Percentiles rank a stretch among this genome's conserved stretches.
These are phyloP conservation scores for Arctia plantaginis DNA, from an alignment of 2,888 invertebrate species.

Conservation along the genomic window DNA sequence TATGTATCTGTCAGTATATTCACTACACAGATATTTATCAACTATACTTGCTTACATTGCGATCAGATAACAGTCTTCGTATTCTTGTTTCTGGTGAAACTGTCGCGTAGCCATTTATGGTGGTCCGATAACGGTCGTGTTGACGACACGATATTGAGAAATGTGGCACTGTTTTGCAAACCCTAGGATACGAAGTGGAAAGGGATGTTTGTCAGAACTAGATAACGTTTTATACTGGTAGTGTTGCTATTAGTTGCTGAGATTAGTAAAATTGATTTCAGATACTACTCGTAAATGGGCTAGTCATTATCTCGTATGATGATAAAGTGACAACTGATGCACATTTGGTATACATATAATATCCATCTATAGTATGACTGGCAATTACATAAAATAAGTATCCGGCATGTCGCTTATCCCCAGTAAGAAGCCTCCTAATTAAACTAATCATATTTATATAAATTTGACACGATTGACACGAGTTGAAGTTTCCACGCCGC, in stretches of 20 bases:
- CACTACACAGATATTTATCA: background rate
- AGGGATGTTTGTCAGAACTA: conserved; percentile 24
- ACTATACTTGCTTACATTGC: conserved; percentile 52
- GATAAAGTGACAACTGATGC: no score
- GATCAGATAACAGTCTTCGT: conserved; percentile 57
- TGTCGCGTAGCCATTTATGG: conserved; percentile 48
- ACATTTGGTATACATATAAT: no score
- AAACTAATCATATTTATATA: background rate
- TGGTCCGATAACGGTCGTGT: conserved; percentile 53
- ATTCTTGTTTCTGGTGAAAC: conserved; percentile 66
- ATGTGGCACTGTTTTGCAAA: conserved; percentile 39
- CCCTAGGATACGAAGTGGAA: conserved; percentile 18
- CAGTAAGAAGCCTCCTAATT: background rate
- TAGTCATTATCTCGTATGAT: no score
- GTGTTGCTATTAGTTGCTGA: background rate
- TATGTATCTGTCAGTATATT: background rate
- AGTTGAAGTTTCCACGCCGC: no score
- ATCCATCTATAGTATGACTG: no score
- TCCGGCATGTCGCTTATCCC: background rate
- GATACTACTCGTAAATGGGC: background rate
- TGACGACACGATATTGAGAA: conserved; percentile 42
- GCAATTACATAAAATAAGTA: background rate
- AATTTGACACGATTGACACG: background rate
- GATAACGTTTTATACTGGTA: conserved; percentile 4
- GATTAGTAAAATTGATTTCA: background rate